Percentiles rank a stretch among this genome's conserved stretches.
These are phyloP conservation scores for Motacilla tschutschensis DNA, from an alignment of 2,113 vertebrate species.

Conservation along the genomic window DNA sequence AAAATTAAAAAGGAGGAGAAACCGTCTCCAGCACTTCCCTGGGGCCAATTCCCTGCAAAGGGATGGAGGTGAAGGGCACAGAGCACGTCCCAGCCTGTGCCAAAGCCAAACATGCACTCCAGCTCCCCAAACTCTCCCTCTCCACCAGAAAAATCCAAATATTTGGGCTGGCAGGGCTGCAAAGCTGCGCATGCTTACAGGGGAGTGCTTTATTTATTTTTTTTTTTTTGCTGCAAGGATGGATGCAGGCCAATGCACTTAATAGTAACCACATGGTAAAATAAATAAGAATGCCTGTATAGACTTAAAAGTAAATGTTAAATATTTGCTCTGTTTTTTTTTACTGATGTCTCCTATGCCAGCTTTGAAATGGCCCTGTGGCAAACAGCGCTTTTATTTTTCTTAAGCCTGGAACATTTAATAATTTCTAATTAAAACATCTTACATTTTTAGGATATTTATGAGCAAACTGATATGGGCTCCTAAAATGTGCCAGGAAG, in stretches of 20 bases:
- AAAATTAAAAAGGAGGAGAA: neutral
- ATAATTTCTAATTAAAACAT: slow-evolving; percentile 51
- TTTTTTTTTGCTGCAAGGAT: slow-evolving; percentile 13
- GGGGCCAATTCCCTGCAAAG: accelerated
- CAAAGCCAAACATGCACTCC: neutral
- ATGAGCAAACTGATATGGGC: neutral
- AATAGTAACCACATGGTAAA: slow-evolving; percentile 66
- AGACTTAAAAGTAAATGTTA: slow-evolving; percentile 51
- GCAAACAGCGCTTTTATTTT: slow-evolving; percentile 10
- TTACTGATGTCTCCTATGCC: slow-evolving; percentile 14
- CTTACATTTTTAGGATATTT: slow-evolving; percentile 47
- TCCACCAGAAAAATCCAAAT: slow-evolving; percentile 37
- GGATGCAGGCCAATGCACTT: slow-evolving; percentile 47
- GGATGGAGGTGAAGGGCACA: neutral
- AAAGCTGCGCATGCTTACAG: slow-evolving; percentile 43
- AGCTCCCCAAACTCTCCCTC: neutral
- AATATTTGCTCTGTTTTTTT: slow-evolving; percentile 36
- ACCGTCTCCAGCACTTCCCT: neutral
- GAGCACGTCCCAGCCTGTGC: neutral
- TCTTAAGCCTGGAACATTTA: slow-evolving; percentile 26
- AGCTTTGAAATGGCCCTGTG: slow-evolving; percentile 27
- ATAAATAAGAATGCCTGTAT: slow-evolving; percentile 58
- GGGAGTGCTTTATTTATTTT: neutral
- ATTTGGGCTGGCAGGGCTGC: slow-evolving; percentile 52
- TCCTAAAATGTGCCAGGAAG: neutral